Base-by-base conservation (phyloP, 2,888 invertebrate species). In the Branchellion lobata region DNA sequence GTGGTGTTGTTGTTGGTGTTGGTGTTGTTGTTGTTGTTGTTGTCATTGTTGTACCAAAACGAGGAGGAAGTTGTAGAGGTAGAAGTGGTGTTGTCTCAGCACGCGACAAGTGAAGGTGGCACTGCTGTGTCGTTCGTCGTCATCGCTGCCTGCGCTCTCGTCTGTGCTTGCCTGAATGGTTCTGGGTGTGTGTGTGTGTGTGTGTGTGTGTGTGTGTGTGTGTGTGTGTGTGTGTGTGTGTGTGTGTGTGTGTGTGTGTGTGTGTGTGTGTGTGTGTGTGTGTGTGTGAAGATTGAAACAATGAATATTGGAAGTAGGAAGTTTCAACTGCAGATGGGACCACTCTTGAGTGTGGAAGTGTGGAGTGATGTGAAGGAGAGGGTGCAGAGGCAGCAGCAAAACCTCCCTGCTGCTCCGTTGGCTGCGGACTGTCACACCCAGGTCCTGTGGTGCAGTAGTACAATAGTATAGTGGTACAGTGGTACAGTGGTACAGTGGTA, bases 211-310 rank as follows among this genome's bases (percentile, higher is more conserved):
- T 65, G 65, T 65, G 29, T 65, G 65, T 65, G 65, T 65, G 65
- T 27, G 29, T 65, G 29, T 29, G 29, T 65, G 29, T 65, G 65
- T 29, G 29, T 65, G 65, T 65, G 65, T 65, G 65, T 65, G 65
- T 65, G 29, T 65, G 65, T n/a, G 29, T 65, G 65, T 65, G 65
- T 65, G 65, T 29, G 65, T 65, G n/a, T 65, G 65, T n/a, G n/a
- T 65, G 65, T 65, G 65, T 65, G 65, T 65, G 65, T 65, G 65
- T 65, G n/a, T 65, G 65, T 29, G 65, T 65, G 27, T 65, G 65
- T 65, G 65, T 65, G 65, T n/a, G n/a, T 65, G 29, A 11, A 21
- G 14, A 21, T 51, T 11, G 51, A 18, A 18, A 51, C 18, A 51
- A 51, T 51, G 14, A 11, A 18, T 51, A 51, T 18, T 51, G 51